Evolutionary conservation across 2,888 invertebrate genomes (phyloP), one percentile per base, ranked within the genome.

Genomic region (Sinohyriopsis cumingii): DNA sequence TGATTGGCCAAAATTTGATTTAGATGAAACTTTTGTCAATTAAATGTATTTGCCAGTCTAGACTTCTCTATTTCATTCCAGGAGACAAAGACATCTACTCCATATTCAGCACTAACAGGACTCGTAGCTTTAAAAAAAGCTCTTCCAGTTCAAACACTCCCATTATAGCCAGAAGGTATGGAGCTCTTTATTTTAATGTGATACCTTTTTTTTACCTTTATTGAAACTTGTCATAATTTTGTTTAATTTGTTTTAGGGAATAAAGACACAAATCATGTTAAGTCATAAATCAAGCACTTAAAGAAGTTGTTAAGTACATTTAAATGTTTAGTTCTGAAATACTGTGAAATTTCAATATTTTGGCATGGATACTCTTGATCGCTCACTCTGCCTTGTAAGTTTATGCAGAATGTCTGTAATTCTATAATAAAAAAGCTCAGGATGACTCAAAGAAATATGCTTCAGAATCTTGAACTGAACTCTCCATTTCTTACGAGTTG

Each of bases 91-190:
- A 80, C 71, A 81, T 82, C 18, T 82, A 82, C 67, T 68, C 73
- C 54, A 84, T 87, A 67, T 84, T 80, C 71, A 84, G 83, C 60
- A 83, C 80, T 9, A 66, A 77, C 7, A 70, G 84, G 67, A 86
- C 87, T 18, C 73, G 82, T 61, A 87, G 86, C 72, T 87, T 86
- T 72, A 84, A 84, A 71, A 77, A 83, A 67, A 75, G 73, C 63
- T 67, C 62, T 63, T 60, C 70, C 67, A 68, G 69, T n/a, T 69
- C 71, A 55, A 73, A 66, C 24, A 73, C 73, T 22, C 74, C 77
- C 18, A 55, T 65, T 33, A 57, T 75, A n/a, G 57, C 59, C 65
- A 71, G 70, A 67, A 76, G 67, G 72, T 73, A 73, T 67, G 61
- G 24, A 45, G 22, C 24, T 24, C 22, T 45, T 45, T 45, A 45